Base-by-base conservation (phyloP, 1,140 invertebrate species). In the Stegodyphus dumicola region DNA sequence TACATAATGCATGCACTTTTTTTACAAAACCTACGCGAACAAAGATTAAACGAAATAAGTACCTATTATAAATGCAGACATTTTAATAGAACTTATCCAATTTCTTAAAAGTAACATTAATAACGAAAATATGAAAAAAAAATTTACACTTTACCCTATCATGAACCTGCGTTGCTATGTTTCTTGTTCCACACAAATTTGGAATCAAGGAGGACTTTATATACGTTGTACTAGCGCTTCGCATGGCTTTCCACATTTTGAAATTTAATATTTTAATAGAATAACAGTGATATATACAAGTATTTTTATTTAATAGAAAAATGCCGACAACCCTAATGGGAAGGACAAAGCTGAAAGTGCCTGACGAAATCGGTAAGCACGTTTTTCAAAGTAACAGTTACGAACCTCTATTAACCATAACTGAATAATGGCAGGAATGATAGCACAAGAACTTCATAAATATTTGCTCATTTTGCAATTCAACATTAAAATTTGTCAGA, bases 171-270 rank as follows among this genome's bases (percentile, higher is more conserved):
- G 78, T 69, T n/a, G 78, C 53, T 60, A 81, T 64, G 18, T 48
- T 81, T 49, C 78, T 60, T 6, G 78, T 73, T 10, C 67, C 69
- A 49, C n/a, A 73, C 6, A 73, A n/a, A 64, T 66, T 77, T 66
- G 71, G 51, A 81, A 17, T 9, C 69, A 73, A 33, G 33, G 33
- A 51, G 33, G 18, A 17, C 73, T 81, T 51, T 73, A 51, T 60
- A 65, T 17, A 49, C 15, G 51, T 53, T 69, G 66, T 64, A 49
- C 78, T 81, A 69, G 78, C 15, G 33, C 18, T 81, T 73, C 69
- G 52, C 18, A 73, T 49, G 53, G 53, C 53, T 64, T 81, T 81
- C 48, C 71, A 51, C 78, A 81, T 81, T 65, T 81, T 81, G 17
- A 64, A 17, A 66, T 77, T 51, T 15, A 18, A 48, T 60, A 56